Evolutionary conservation across 2,888 invertebrate genomes (phyloP).

Genomic region (Bombyx huttoni): DNA sequence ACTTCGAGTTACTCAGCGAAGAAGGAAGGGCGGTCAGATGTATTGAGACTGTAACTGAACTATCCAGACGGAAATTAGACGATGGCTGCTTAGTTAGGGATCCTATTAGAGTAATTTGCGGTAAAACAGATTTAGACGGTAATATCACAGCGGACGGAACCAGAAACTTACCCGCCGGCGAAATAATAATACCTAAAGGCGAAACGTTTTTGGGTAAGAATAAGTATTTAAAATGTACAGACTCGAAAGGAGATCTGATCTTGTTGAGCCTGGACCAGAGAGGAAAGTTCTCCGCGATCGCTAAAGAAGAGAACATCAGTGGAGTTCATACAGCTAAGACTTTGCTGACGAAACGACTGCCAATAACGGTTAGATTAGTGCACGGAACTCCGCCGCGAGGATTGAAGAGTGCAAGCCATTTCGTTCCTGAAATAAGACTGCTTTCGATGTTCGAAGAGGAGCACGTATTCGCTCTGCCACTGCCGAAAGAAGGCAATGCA

Average conservation of each 20-base stretch:
- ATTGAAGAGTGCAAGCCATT: conserved; percentile 84
- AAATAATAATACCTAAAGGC: conserved; percentile 84
- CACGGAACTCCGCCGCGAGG: conserved; percentile 91
- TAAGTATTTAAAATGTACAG: conserved; percentile 89
- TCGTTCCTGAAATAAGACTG: conserved; percentile 87
- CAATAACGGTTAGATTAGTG: conserved; percentile 91
- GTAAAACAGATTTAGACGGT: conserved; percentile 74
- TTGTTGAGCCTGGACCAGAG: conserved; percentile 88
- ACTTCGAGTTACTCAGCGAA: conserved; percentile 94
- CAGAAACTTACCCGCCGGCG: conserved; percentile 85
- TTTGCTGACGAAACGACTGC: conserved; percentile 89
- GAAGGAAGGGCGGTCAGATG: conserved; percentile 93
- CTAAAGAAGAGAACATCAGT: conserved; percentile 93
- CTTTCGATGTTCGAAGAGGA: conserved; percentile 90
- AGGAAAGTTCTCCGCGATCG: conserved; percentile 92
- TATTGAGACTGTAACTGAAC: conserved; percentile 88
- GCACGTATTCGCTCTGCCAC: conserved; percentile 85
- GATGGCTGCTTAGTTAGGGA: conserved; percentile 86
- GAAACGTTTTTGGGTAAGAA: conserved; percentile 79
- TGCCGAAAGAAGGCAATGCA: conserved; percentile 84
- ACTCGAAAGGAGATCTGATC: conserved; percentile 86
- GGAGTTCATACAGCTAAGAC: conserved; percentile 94
- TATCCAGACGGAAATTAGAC: conserved; percentile 81
- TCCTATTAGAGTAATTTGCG: conserved; percentile 79
- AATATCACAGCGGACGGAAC: conserved; percentile 78